Percentiles rank a stretch among this genome's conserved stretches.
phyloP scores from a whole-genome alignment of 2,888 invertebrate species.

The Tenthredo notha region DNA sequence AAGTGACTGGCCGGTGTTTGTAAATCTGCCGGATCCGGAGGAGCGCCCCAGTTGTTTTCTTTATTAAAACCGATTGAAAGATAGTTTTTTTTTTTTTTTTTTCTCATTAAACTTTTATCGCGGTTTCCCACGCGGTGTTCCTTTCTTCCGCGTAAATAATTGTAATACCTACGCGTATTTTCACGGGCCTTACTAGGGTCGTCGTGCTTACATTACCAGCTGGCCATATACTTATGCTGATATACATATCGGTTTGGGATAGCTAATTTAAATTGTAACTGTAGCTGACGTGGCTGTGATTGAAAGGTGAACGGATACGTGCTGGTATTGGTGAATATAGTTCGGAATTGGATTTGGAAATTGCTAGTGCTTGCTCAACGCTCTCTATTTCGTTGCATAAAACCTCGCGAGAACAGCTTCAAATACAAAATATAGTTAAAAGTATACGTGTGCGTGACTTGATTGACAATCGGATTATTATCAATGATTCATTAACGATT shows the following conservation, averaged over 20 bases:
- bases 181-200: background rate
- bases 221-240: background rate
- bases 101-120: background rate
- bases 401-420: background rate
- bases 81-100: background rate
- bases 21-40: slow-evolving; percentile 16
- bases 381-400: background rate
- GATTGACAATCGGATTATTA: background rate
- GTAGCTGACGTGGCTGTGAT: background rate
- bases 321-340: background rate
- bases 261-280: background rate
- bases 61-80: background rate
- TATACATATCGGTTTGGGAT: background rate
- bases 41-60: slow-evolving; percentile 5
- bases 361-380: background rate
- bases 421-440: background rate
- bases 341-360: background rate
- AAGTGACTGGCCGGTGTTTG: background rate
- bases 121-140: background rate
- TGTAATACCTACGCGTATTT: background rate
- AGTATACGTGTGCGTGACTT: background rate
- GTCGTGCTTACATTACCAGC: background rate
- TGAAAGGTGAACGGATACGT: background rate
- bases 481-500: background rate
- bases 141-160: background rate